A percentile compares a stretch with the other conserved stretches of the same genome.
Evolutionary conservation across 2,888 invertebrate genomes (phyloP).

Genomic region (Podabrus alpinus): DNA sequence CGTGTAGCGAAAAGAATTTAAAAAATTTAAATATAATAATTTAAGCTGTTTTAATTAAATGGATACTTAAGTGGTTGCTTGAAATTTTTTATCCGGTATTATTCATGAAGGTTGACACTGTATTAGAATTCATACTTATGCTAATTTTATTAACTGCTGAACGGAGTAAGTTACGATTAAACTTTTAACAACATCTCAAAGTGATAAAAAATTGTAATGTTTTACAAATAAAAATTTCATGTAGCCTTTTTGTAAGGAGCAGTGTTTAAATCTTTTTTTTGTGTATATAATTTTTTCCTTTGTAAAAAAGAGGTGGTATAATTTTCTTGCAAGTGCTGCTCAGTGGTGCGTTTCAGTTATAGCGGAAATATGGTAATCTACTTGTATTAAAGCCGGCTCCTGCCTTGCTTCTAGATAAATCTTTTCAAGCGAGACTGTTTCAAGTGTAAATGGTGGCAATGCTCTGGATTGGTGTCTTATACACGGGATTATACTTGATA

Average conservation of each 20-base stretch:
- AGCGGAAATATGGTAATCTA: conserved; percentile 44
- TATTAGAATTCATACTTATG: background rate
- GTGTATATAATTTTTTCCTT: conserved; percentile 29
- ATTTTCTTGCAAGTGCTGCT: conserved; percentile 33
- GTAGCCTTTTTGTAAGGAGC: conserved; percentile 20
- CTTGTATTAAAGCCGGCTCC: conserved; percentile 41
- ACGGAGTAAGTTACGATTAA: background rate
- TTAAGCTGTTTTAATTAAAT: background rate
- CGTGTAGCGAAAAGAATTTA: background rate
- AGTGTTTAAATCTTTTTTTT: conserved; percentile 8
- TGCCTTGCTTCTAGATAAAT: conserved; percentile 42
- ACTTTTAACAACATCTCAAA: background rate
- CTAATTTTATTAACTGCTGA: background rate
- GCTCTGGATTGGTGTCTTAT: conserved; percentile 33
- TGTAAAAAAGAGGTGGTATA: conserved; percentile 33
- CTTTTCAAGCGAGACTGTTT: conserved; percentile 42
- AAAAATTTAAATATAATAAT: background rate
- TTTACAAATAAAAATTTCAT: conserved; percentile 13
- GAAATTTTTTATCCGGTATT: background rate
- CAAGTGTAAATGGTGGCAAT: conserved; percentile 42
- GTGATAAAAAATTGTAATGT: background rate
- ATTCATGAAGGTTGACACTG: background rate
- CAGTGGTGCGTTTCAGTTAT: conserved; percentile 41
- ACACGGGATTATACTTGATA: conserved; percentile 34
- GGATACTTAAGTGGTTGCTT: background rate